Conservation (phyloP, 2,113 vertebrate genomes). For the Hippolais icterina region DNA sequence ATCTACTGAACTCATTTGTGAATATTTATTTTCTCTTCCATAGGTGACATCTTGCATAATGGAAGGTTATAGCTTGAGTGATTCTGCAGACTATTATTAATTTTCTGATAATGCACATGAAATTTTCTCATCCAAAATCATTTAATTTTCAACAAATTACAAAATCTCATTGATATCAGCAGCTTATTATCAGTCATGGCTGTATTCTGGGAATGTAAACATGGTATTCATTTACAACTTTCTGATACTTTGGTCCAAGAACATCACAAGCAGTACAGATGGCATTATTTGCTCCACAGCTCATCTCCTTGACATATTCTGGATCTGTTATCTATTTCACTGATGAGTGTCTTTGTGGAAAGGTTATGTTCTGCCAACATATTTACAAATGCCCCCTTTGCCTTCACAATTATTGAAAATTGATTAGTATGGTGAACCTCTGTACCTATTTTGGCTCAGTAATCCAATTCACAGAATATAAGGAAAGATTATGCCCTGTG, state of each 20-base stretch:
- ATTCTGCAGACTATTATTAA: neutral
- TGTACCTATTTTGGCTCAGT: neutral
- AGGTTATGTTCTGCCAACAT: conserved; percentile 28
- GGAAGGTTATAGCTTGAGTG: neutral
- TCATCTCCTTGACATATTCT: conserved; percentile 37
- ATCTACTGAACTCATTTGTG: neutral
- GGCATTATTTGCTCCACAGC: conserved; percentile 46
- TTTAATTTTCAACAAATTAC: neutral
- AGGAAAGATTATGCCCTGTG: neutral
- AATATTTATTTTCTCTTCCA: neutral
- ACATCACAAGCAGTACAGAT: conserved; percentile 33
- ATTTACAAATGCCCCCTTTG: neutral
- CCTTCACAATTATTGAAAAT: neutral
- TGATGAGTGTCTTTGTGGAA: conserved; percentile 30
- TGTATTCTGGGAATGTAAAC: neutral
- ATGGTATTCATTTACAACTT: conserved; percentile 26
- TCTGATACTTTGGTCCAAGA: conserved; percentile 15
- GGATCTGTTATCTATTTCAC: conserved; percentile 39
- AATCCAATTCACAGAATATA: neutral
- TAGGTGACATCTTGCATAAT: neutral
- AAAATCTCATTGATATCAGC: neutral
- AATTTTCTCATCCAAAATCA: neutral
- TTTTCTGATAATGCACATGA: neutral
- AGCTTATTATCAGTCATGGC: neutral
- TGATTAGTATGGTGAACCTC: neutral